Evolutionary conservation across 2,888 invertebrate genomes (phyloP), one percentile per base, ranked within the genome.

Genomic region (Diogma glabrata): DNA sequence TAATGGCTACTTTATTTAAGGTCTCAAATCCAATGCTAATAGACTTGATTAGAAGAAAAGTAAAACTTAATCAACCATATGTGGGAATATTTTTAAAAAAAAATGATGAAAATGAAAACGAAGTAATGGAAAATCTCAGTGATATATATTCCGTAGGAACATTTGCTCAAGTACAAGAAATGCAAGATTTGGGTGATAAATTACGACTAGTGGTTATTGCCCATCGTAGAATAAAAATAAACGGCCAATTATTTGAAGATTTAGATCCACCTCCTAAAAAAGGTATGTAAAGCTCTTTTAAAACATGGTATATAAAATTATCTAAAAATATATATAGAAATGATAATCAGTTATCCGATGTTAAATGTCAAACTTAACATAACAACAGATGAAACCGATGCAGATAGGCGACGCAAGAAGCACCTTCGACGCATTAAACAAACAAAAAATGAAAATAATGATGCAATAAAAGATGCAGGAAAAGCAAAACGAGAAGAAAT

Each of bases 111-210:
- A 88, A 88, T 64, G 89, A 92, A 57, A 75, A 82, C 0, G 96
- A 96, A 64, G 75, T 93, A 16, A 87, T 97, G 1, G 75, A 82
- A 10, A 84, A 76, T 50, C 63, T 96, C 22, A 81, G 86, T 54
- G 96, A 99, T 56, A 76, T 99, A 33, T 88, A 95, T 65, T 72
- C 79, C 49, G 78, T 95, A 22, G 99, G 99, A 8, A 91, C 95
- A 3, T 99, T 99, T 70, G 97, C 94, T 8, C 95, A 97, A 72
- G 96, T 99, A 57, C 91, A 94, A 60, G 97, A 99, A 70, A 81
- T 99, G 72, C 94, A 96, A 66, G 96, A 96, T 65, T 75, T 94
- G 65, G 95, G 92, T 6, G 91, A 89, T 63, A 85, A 85, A 65
- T 67, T 95, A 47, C 75, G 92, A 53, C 77, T 99, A 61, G 92